Conservation (phyloP, 2,113 vertebrate species). For the Rhinichthys klamathensis region DNA sequence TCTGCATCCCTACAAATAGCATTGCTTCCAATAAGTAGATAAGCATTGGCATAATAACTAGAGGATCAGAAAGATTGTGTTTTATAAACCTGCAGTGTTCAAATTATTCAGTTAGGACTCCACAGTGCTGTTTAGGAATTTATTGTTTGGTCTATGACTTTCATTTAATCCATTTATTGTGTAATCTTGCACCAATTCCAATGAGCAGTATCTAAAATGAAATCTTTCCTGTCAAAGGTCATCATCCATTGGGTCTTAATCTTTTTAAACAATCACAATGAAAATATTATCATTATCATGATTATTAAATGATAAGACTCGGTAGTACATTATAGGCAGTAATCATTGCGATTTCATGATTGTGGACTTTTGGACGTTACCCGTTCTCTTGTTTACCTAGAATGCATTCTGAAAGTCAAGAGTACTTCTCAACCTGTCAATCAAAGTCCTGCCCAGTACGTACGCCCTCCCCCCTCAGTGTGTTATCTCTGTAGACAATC, state of each 20-base stretch:
- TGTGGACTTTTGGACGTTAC: conserved; percentile 13
- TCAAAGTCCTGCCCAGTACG: conserved; percentile 3
- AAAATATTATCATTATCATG: conserved; percentile 16
- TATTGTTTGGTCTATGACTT: conserved; percentile 22
- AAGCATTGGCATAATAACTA: neutral
- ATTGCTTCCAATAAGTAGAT: neutral
- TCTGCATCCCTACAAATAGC: neutral
- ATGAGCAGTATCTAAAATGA: conserved; percentile 23
- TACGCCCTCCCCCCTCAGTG: neutral
- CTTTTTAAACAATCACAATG: neutral
- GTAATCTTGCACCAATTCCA: conserved; percentile 56
- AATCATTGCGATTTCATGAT: neutral
- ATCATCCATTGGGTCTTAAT: neutral
- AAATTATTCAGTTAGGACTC: neutral
- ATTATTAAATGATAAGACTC: conserved; percentile 2
- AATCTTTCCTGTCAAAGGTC: conserved; percentile 60
- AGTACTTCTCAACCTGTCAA: conserved; percentile 55
- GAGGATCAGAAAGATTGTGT: neutral
- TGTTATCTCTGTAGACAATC: neutral
- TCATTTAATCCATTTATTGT: neutral
- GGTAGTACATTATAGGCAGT: neutral
- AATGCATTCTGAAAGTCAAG: neutral
- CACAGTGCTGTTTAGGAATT: neutral
- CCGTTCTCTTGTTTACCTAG: too few species aligned
- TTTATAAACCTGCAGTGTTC: neutral